These are phyloP conservation scores for Magallana angulata DNA, from an alignment of 1,140 invertebrate genomes.

Conservation along the genomic window DNA sequence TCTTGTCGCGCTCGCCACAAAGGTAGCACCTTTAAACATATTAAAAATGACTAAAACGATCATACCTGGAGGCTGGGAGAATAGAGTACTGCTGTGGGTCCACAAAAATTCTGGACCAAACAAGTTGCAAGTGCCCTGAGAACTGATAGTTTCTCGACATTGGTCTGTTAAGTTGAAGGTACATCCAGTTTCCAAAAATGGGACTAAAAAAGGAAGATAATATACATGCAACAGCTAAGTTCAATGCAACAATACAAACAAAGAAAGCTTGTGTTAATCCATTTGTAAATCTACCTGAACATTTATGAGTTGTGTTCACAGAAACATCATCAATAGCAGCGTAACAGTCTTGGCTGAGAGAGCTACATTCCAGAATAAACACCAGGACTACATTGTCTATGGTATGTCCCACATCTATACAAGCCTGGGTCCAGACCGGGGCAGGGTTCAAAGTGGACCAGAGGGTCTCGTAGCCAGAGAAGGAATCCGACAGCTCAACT, in stretches of 20 bases:
- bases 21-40: too few species aligned
- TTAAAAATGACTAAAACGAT: too few species aligned
- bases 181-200: neutral
- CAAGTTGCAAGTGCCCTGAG: neutral
- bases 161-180: neutral
- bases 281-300: neutral
- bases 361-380: neutral
- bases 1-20: too few species aligned
- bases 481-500: neutral
- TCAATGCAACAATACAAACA: too few species aligned
- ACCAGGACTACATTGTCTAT: neutral
- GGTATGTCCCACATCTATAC: neutral
- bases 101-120: slow-evolving; percentile 29
- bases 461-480: neutral
- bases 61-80: too few species aligned
- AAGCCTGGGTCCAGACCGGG: neutral
- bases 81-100: neutral
- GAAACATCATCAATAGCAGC: slow-evolving; percentile 3
- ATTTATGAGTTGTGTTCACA: neutral
- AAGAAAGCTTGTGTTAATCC: too few species aligned
- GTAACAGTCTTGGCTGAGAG: neutral
- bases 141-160: neutral
- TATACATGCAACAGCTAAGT: too few species aligned
- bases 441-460: neutral
- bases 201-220: neutral